These are phyloP conservation scores for Drusus annulatus DNA, from an alignment of 1,140 invertebrate genomes.

Conservation along the genomic window DNA sequence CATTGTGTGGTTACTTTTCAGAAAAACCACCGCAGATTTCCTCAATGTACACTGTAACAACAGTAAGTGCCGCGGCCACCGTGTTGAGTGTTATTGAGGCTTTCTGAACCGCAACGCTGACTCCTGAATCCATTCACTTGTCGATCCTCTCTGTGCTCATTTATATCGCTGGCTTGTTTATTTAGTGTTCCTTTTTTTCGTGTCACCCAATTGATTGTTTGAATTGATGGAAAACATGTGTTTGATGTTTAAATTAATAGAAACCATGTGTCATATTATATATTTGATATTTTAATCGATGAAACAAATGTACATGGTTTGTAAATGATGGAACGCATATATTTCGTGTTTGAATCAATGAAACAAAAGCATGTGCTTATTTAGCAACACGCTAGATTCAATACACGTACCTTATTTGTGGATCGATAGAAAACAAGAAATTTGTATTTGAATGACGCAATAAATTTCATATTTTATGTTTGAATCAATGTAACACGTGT, in stretches of 20 bases:
- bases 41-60: constrained; percentile 57
- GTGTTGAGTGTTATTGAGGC: constrained; percentile 40
- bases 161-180: neutral
- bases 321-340: too few relatives aligned
- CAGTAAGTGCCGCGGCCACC: constrained; percentile 53
- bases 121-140: constrained; percentile 20
- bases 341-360: too few relatives aligned
- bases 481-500: too few relatives aligned
- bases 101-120: constrained; percentile 15
- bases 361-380: too few relatives aligned
- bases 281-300: too few relatives aligned
- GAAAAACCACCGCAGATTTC: constrained; percentile 58
- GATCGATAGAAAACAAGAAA: too few relatives aligned
- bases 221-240: neutral
- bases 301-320: too few relatives aligned
- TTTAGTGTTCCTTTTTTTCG: neutral
- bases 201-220: neutral
- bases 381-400: too few relatives aligned
- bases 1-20: constrained; percentile 52
- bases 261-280: neutral
- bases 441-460: too few relatives aligned
- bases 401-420: too few relatives aligned
- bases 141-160: neutral
- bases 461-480: too few relatives aligned
- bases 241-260: neutral